Percentiles rank a stretch among this genome's conserved stretches.
These are phyloP conservation scores for Brachyrhaphis roseni DNA, from an alignment of 2,797 vertebrate species.

Conservation along the genomic window DNA sequence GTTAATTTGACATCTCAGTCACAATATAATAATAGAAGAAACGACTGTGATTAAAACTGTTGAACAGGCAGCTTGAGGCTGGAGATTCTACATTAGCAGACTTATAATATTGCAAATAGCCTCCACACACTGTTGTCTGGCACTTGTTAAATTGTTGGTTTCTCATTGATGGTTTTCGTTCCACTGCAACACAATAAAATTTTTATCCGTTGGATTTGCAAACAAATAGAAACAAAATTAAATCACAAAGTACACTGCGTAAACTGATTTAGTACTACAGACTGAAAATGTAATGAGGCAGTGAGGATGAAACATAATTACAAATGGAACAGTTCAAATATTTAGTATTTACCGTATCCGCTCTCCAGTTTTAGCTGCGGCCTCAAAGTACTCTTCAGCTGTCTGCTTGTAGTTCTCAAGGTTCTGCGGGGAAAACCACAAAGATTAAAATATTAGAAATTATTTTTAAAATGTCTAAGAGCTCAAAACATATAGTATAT, in stretches of 20 bases:
- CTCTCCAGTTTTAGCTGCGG: conserved; percentile 85
- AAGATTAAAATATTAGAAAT: conserved; percentile 15
- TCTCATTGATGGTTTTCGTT: background rate
- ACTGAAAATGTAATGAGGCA: conserved; percentile 8
- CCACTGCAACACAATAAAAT: background rate
- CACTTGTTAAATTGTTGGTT: conserved; percentile 8
- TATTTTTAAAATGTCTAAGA: conserved; percentile 14
- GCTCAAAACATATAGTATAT: conserved; percentile 10
- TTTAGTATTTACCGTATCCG: conserved; percentile 84
- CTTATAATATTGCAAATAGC: conserved; percentile 20
- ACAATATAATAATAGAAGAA: conserved; percentile 19
- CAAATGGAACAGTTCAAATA: conserved; percentile 23
- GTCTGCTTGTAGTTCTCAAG: conserved; percentile 88
- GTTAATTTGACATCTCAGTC: conserved; percentile 19
- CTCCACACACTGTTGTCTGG: conserved; percentile 23
- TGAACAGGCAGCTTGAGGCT: conserved; percentile 20
- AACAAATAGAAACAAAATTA: background rate
- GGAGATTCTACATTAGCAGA: conserved; percentile 26
- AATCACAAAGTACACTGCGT: background rate
- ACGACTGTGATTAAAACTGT: conserved; percentile 24
- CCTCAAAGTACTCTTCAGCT: conserved; percentile 87
- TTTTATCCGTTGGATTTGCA: conserved; percentile 5
- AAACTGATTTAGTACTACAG: background rate
- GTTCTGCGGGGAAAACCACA: conserved; percentile 78
- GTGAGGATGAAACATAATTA: background rate